phyloP scores from a whole-genome alignment of 2,888 invertebrate species.

The Carcina quercana region DNA sequence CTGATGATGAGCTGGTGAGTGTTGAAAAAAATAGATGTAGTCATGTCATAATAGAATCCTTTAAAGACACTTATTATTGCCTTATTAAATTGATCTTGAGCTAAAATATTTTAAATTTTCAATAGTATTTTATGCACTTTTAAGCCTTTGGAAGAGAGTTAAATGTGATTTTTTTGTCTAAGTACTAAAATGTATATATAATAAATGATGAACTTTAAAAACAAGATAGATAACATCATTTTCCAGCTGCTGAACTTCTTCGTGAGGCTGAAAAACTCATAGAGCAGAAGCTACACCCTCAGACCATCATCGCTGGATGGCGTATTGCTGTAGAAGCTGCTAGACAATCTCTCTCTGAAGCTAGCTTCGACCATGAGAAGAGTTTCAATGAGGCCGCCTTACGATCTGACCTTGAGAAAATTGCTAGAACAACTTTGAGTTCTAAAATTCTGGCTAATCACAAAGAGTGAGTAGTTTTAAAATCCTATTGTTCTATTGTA shows the following conservation, averaged over 20 bases:
- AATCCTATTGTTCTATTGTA: constrained; percentile 4
- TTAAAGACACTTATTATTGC: too few relatives aligned
- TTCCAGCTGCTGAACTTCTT: constrained; percentile 89
- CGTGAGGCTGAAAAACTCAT: constrained; percentile 96
- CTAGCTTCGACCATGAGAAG: constrained; percentile 87
- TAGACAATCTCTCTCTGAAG: constrained; percentile 83
- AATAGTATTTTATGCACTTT: too few relatives aligned
- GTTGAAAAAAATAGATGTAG: too few relatives aligned
- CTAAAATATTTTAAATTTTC: too few relatives aligned
- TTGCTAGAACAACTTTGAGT: constrained; percentile 97
- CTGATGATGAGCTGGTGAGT: too few relatives aligned
- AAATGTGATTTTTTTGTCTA: too few relatives aligned
- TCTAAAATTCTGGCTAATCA: constrained; percentile 98
- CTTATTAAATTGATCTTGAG: too few relatives aligned
- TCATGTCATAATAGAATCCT: too few relatives aligned
- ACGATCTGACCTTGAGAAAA: constrained; percentile 93
- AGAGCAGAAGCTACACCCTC: constrained; percentile 96
- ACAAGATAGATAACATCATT: neutral
- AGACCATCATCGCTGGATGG: constrained; percentile 98
- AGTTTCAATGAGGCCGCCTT: constrained; percentile 82
- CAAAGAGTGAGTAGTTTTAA: constrained; percentile 80
- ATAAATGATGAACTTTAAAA: too few relatives aligned
- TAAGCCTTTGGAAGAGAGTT: too few relatives aligned
- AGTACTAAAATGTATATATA: too few relatives aligned
- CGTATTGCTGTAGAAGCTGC: constrained; percentile 91